Conservation (phyloP, 2,797 vertebrate species). For the Champsocephalus gunnari region DNA sequence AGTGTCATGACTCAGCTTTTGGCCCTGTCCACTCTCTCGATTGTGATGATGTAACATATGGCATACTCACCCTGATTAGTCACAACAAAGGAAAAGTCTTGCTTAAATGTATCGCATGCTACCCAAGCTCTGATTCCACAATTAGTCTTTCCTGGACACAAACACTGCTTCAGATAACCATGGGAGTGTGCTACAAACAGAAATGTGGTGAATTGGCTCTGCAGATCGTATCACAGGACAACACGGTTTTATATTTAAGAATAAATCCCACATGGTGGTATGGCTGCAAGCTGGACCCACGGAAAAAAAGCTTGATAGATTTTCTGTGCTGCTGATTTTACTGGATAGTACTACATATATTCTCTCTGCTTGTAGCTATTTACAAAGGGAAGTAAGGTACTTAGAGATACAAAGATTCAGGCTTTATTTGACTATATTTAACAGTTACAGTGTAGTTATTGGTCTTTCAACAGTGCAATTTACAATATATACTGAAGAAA, state of each 20-base stretch:
- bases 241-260: conserved; percentile 3
- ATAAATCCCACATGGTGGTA: conserved; percentile 11
- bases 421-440: too few species aligned
- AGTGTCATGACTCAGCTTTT: conserved; percentile 80
- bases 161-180: conserved; percentile 26
- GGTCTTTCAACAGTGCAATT: too few species aligned
- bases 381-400: too few species aligned
- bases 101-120: conserved; percentile 55
- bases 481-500: too few species aligned
- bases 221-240: conserved; percentile 10
- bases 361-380: conserved; percentile 20
- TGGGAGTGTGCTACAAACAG: conserved; percentile 29
- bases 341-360: not conserved
- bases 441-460: too few species aligned
- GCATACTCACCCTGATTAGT: conserved; percentile 73
- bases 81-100: conserved; percentile 67
- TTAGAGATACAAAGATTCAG: too few species aligned
- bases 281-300: conserved; percentile 10
- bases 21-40: conserved; percentile 66
- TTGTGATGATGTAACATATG: conserved; percentile 76
- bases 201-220: conserved; percentile 40
- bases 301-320: conserved; percentile 18
- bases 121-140: conserved; percentile 51
- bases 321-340: not conserved
- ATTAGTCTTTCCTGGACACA: conserved; percentile 53